phyloP scores from a whole-genome alignment of 1,140 invertebrate species.

The Magallana ariakensis region DNA sequence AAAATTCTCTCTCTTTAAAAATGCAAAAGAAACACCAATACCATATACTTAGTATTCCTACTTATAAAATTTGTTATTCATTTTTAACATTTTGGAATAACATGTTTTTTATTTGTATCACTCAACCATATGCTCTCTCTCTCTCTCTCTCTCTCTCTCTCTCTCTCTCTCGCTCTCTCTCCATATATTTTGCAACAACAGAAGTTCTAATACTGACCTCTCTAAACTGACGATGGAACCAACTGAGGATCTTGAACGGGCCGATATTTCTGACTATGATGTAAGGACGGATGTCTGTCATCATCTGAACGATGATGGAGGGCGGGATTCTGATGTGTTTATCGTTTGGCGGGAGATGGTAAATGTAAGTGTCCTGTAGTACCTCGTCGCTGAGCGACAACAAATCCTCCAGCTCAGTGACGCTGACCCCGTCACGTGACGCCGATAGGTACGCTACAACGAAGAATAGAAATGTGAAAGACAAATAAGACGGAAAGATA shows the following conservation, averaged over 20 bases:
- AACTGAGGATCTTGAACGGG: conserved; percentile 89
- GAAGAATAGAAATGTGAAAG: no score
- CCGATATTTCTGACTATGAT: conserved; percentile 82
- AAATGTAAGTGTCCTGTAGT: conserved; percentile 73
- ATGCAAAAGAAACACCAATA: no score
- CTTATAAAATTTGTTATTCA: no score
- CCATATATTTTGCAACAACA: not conserved
- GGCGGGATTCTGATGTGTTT: conserved; percentile 71
- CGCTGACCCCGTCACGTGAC: conserved; percentile 70
- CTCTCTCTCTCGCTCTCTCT: no score
- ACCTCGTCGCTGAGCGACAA: conserved; percentile 76
- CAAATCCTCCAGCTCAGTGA: conserved; percentile 76
- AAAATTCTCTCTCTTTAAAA: no score
- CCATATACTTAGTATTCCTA: no score
- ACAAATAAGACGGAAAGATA: no score
- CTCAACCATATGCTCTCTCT: no score
- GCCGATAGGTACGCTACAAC: conserved; percentile 82
- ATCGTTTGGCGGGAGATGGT: conserved; percentile 74
- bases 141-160: no score
- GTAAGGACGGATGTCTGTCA: conserved; percentile 85
- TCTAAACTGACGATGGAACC: conserved; percentile 89
- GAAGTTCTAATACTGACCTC: conserved; percentile 81
- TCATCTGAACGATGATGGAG: conserved; percentile 85
- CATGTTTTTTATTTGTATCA: no score
- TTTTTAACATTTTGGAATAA: no score